These are phyloP conservation scores for Taxidea taxus DNA, from an alignment of 2,113 vertebrate genomes.

Conservation along the genomic window DNA sequence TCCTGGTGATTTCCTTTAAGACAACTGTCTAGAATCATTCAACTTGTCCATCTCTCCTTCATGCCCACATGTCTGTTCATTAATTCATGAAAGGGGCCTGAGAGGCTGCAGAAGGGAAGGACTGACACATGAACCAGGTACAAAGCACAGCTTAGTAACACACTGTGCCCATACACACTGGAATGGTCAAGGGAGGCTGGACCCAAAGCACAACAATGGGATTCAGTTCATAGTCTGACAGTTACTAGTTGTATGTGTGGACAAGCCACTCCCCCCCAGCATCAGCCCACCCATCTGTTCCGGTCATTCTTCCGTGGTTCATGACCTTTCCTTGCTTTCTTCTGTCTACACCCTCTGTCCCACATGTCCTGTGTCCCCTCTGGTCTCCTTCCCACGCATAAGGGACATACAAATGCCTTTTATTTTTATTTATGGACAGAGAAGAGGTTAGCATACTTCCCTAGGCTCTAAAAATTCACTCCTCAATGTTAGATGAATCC, in stretches of 20 bases:
- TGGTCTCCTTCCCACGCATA: background rate
- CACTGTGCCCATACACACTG: background rate
- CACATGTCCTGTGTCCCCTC: background rate
- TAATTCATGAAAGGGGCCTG: background rate
- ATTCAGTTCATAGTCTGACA: background rate
- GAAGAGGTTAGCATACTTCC: background rate
- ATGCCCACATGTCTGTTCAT: background rate
- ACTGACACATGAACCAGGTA: background rate
- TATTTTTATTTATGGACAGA: background rate
- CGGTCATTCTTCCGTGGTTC: background rate
- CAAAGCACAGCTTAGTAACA: background rate
- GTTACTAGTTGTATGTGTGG: too few species aligned
- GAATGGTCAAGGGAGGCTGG: background rate
- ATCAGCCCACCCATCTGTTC: background rate
- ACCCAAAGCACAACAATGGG: background rate
- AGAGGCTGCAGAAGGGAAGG: background rate
- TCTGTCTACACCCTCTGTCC: background rate
- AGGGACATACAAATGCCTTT: background rate
- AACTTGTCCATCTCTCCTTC: background rate
- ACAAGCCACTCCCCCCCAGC: fast-evolving
- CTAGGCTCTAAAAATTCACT: conserved; percentile 23
- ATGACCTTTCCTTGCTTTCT: background rate
- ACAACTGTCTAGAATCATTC: background rate
- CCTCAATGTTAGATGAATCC: background rate
- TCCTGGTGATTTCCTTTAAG: background rate